Percentiles rank a stretch among this genome's conserved stretches.
phyloP scores from a whole-genome alignment of 2,113 vertebrate species.

The Balaeniceps rex region DNA sequence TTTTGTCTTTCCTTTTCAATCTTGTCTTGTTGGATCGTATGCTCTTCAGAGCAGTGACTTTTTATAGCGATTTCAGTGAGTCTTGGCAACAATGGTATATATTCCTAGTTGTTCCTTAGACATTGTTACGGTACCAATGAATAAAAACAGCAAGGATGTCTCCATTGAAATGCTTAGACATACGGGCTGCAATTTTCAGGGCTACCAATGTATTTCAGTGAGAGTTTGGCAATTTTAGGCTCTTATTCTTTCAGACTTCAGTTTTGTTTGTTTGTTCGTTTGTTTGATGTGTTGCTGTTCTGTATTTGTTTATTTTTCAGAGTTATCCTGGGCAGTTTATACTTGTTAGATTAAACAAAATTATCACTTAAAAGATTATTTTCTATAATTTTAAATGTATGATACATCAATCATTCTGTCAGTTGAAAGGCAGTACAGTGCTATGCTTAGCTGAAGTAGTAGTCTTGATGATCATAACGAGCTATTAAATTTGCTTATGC shows the following conservation, averaged over 20 bases:
- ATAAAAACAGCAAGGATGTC: not conserved
- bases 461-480: not conserved
- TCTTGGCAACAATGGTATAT: not conserved
- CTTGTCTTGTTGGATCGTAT: not conserved
- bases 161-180: not conserved
- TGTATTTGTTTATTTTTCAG: not conserved
- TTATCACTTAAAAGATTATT: not conserved
- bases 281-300: not conserved
- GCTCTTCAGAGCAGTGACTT: not conserved
- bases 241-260: not conserved
- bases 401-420: not conserved
- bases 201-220: not conserved
- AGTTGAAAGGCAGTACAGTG: not conserved
- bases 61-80: not conserved
- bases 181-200: not conserved
- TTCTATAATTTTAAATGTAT: constrained; percentile 3
- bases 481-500: constrained; percentile 3
- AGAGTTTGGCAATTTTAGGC: not conserved
- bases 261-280: not conserved
- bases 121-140: not conserved
- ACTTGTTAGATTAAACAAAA: not conserved
- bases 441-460: not conserved
- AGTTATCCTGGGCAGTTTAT: not conserved
- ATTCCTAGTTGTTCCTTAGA: not conserved
- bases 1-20: constrained; percentile 10